Percentiles rank a stretch among this genome's conserved stretches.
Evolutionary conservation across 2,113 vertebrate species (phyloP).

Genomic region (Alethe castanea): DNA sequence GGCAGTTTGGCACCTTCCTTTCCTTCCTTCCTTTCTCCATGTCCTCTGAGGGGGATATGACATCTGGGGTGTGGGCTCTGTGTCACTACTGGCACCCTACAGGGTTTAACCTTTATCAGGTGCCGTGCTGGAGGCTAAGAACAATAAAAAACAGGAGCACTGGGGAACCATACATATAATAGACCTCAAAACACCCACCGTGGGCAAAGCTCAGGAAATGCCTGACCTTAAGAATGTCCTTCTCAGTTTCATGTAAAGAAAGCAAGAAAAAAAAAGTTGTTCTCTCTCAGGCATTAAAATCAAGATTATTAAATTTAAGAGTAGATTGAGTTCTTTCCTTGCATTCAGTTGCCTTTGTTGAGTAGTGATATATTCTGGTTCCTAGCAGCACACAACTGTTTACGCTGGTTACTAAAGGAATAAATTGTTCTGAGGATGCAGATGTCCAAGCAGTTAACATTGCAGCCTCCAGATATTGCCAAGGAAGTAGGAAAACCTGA

Average conservation of each 20-base stretch:
- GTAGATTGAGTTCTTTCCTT: conserved; percentile 38
- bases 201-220: conserved; percentile 44
- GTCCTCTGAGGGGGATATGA: neutral
- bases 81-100: neutral
- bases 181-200: neutral
- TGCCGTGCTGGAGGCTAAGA: neutral
- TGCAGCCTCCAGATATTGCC: conserved; percentile 31
- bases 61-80: neutral
- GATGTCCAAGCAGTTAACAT: conserved; percentile 68
- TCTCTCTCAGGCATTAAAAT: conserved; percentile 2
- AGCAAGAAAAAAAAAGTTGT: neutral
- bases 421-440: conserved; percentile 67
- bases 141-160: neutral
- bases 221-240: conserved; percentile 16
- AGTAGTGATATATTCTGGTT: conserved; percentile 24
- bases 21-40: neutral
- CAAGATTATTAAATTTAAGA: conserved; percentile 35
- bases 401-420: conserved; percentile 57
- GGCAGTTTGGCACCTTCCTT: neutral
- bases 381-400: conserved; percentile 56
- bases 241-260: conserved; percentile 11
- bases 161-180: neutral
- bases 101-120: conserved; percentile 20
- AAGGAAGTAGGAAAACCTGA: conserved; percentile 67
- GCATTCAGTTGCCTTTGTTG: conserved; percentile 37